Conservation (phyloP, 2,888 invertebrate species). For the Idaea aversata region DNA sequence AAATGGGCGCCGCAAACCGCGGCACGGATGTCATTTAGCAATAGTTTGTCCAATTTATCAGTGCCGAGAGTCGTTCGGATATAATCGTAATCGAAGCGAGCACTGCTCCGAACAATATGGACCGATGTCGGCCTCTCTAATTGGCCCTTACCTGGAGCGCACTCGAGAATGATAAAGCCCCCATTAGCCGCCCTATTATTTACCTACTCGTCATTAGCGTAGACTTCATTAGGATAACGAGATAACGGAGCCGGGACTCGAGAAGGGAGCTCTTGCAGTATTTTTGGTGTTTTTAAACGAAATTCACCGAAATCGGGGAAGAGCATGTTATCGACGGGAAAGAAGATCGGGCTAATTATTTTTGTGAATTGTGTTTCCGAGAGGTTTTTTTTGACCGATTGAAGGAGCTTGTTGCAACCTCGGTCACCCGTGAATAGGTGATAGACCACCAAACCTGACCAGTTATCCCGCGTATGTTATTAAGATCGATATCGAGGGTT, state of each 20-base stretch:
- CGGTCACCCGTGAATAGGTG: constrained; percentile 33
- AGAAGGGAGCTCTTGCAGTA: constrained; percentile 52
- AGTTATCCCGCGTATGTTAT: constrained; percentile 49
- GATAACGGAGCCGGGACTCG: constrained; percentile 73
- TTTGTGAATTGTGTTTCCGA: constrained; percentile 43
- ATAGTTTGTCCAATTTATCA: constrained; percentile 80
- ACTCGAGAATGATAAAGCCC: constrained; percentile 81
- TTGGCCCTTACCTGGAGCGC: constrained; percentile 81
- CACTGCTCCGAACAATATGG: constrained; percentile 77
- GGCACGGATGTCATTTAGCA: constrained; percentile 72
- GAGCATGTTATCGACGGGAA: constrained; percentile 39
- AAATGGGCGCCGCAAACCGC: constrained; percentile 63
- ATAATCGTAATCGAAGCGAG: constrained; percentile 79
- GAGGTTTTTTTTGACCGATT: constrained; percentile 21
- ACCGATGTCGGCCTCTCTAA: constrained; percentile 78
- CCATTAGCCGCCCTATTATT: constrained; percentile 81
- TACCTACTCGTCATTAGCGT: constrained; percentile 81
- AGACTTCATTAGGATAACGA: constrained; percentile 81
- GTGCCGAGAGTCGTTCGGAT: constrained; percentile 72
- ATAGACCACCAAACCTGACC: constrained; percentile 44
- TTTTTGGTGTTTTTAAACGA: constrained; percentile 70
- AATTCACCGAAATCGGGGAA: constrained; percentile 53
- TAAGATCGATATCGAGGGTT: constrained; percentile 70
- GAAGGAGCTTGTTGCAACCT: constrained; percentile 9
- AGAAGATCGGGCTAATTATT: constrained; percentile 60